Evolutionary conservation across 2,797 vertebrate species (phyloP).

Genomic region (Eleutherodactylus coqui): DNA sequence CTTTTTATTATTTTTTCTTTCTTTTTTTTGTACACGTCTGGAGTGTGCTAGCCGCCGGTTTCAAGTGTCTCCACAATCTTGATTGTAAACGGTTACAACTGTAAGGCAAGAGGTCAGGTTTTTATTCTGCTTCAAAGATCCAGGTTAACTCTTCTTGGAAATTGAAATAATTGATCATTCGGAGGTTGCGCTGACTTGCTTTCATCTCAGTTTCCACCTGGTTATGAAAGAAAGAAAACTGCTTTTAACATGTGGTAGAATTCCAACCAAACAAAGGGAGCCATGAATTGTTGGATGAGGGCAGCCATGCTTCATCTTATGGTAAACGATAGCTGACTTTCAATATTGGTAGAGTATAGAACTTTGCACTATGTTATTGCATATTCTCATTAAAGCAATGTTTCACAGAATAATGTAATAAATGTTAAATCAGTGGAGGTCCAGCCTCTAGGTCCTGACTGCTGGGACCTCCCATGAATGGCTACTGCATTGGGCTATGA

Average conservation of each 20-base stretch:
- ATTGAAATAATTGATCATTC: constrained; percentile 50
- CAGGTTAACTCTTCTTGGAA: constrained; percentile 21
- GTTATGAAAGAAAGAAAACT: constrained; percentile 16
- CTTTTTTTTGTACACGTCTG: constrained; percentile 1
- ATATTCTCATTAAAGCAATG: not conserved
- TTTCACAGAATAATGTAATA: not conserved
- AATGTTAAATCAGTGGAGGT: not conserved
- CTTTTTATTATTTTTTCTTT: not conserved
- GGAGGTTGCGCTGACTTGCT: not conserved
- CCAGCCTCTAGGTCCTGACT: not conserved
- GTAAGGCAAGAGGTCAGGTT: constrained; percentile 32
- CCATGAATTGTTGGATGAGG: not conserved
- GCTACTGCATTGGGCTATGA: not conserved
- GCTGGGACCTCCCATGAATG: not conserved
- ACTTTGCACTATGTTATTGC: not conserved
- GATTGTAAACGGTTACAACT: constrained; percentile 28
- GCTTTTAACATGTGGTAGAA: not conserved
- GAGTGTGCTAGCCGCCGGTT: not conserved
- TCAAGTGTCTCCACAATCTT: not conserved
- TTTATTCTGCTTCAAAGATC: constrained; percentile 11
- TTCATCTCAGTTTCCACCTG: constrained; percentile 1
- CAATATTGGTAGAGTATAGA: not conserved
- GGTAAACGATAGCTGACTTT: not conserved
- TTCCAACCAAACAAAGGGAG: constrained; percentile 9
- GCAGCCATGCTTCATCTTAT: not conserved